phyloP scores from a whole-genome alignment of 1,140 invertebrate species.

The Drosophila pachea region DNA sequence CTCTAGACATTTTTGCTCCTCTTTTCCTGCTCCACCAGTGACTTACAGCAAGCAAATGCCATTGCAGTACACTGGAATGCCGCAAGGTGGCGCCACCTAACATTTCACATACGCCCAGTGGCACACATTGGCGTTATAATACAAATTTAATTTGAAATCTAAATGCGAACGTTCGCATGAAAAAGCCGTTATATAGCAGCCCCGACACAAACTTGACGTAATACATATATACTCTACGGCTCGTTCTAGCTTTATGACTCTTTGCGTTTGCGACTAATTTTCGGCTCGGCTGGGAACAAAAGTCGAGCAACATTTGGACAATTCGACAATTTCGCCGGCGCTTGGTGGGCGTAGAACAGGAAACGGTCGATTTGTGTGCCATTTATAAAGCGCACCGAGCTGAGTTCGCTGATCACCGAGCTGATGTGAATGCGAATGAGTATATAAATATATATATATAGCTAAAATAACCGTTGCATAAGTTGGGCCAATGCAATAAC shows the following conservation, averaged over 20 bases:
- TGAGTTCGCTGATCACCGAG: conserved; percentile 12
- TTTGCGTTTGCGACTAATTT: conserved; percentile 25
- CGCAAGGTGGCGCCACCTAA: too few species aligned
- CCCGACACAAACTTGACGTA: conserved; percentile 18
- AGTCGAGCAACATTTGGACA: conserved; percentile 23
- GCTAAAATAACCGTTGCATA: conserved; percentile 27
- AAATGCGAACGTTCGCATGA: not conserved
- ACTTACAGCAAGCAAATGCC: too few species aligned
- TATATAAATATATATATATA: not conserved
- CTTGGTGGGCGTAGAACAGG: conserved; percentile 53
- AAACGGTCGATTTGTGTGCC: conserved; percentile 57
- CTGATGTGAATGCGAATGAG: conserved; percentile 37
- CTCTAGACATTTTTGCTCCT: too few species aligned
- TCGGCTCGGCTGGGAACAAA: conserved; percentile 20
- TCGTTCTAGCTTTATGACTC: not conserved
- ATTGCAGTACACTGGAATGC: too few species aligned
- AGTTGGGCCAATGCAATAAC: conserved; percentile 13
- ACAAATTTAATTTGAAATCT: conserved; percentile 8
- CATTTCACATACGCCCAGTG: conserved; percentile 24
- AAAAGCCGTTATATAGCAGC: conserved; percentile 3
- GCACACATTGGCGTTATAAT: not conserved
- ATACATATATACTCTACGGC: not conserved
- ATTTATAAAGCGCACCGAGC: conserved; percentile 41
- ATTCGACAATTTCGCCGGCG: conserved; percentile 26
- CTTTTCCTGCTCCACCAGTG: too few species aligned